Evolutionary conservation across 2,888 invertebrate genomes (phyloP), one percentile per base, ranked within the genome.

Genomic region (Diplolepis rosae): DNA sequence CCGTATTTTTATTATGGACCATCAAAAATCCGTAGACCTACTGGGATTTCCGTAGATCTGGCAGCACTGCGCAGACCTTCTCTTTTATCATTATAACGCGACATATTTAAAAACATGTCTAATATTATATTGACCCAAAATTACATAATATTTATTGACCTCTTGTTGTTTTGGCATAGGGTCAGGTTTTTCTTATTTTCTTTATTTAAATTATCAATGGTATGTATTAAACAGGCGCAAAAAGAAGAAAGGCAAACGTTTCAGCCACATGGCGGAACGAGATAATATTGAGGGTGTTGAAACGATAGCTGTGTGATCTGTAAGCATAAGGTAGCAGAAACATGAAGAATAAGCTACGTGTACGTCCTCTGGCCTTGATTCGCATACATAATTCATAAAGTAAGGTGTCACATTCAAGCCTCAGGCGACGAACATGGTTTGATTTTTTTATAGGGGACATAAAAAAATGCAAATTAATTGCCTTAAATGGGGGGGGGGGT

Each of bases 361-460:
- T 28, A 13, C 13, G 11, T 18, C 71, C 67, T 75, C 72, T 69
- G 68, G 24, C 69, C 69, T 65, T 65, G 68, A 73, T 74, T 66
- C 65, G 65, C 76, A 84, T 85, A 82, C 84, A 85, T 85, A 84
- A 85, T 85, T 85, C 83, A 85, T 85, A 83, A 56, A 83, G 80
- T 72, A 79, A 73, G 73, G 74, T 78, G 83, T 81, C 81, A 80
- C 74, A 75, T 75, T 68, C 82, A 78, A 79, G 80, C 81, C 79
- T 76, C 75, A 74, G 78, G 80, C 80, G 82, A 84, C 83, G 81
- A 83, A 84, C 83, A 82, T 79, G 82, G 52, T 72, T 77, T 75
- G 69, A 69, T 70, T 74, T 70, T 74, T 74, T 56, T 69, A 45
- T 66, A 69, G 74, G 70, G 71, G 66, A 69, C 73, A 74, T 72